Evolutionary conservation across 2,113 vertebrate genomes (phyloP).

Genomic region (Lethenteron camtschaticum): DNA sequence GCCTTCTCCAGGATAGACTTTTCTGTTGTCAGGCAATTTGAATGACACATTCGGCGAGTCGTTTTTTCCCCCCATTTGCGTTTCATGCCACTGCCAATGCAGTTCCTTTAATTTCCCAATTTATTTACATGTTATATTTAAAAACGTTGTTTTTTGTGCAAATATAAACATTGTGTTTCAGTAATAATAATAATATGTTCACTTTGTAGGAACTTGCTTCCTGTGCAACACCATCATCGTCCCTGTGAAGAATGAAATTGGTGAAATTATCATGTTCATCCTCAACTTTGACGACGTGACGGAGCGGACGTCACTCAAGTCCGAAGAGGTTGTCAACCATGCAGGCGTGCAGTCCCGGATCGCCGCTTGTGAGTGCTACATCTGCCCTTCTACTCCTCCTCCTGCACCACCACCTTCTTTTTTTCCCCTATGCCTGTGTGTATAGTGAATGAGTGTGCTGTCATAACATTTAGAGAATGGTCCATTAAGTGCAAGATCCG

Average conservation of each 20-base stretch:
- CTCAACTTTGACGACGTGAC: slow-evolving; percentile 75
- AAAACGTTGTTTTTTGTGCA: neutral
- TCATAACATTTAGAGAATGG: no score
- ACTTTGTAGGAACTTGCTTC: slow-evolving; percentile 43
- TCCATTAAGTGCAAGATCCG: no score
- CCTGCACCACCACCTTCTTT: neutral
- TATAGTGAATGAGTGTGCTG: no score
- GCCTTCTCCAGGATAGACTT: no score
- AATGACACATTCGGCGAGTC: no score
- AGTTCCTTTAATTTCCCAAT: neutral
- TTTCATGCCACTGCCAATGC: no score
- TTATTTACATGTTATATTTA: neutral
- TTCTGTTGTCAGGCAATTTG: no score
- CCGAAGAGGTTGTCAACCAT: neutral
- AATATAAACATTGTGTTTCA: neutral
- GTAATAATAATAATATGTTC: neutral
- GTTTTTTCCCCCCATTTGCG: no score
- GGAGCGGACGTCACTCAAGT: slow-evolving; percentile 17
- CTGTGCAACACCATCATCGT: slow-evolving; percentile 78
- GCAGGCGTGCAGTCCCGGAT: neutral
- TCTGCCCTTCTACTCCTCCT: neutral
- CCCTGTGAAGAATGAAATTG: slow-evolving; percentile 76
- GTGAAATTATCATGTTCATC: slow-evolving; percentile 89
- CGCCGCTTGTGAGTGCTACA: neutral
- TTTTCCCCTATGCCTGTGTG: neutral